A percentile compares a stretch with the other conserved stretches of the same genome.
Conservation (phyloP, 2,888 invertebrate species). For the Erebia epiphron region DNA sequence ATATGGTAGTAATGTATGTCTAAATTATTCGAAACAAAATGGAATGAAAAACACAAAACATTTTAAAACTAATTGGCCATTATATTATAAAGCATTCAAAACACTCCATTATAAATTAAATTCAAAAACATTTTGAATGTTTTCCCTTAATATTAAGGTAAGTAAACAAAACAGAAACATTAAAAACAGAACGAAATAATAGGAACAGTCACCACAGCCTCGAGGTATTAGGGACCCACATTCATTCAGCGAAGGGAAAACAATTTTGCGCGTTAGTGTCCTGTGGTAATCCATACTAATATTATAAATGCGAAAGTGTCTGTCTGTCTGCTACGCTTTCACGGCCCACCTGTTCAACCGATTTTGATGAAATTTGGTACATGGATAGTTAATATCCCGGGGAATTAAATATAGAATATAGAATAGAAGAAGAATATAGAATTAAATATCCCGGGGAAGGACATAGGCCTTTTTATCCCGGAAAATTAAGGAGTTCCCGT, state of each 20-base stretch:
- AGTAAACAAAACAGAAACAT: neutral
- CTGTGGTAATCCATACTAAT: no score
- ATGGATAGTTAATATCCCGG: no score
- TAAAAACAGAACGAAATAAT: neutral
- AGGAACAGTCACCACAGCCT: neutral
- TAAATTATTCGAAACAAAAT: neutral
- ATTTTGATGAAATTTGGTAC: no score
- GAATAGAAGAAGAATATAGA: no score
- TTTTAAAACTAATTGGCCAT: slow-evolving; percentile 8
- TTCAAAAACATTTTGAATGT: neutral
- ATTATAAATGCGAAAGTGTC: neutral
- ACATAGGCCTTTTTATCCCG: no score
- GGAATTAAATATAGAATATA: no score
- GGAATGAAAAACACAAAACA: neutral
- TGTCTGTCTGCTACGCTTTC: no score
- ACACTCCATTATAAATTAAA: neutral
- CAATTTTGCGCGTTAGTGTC: no score
- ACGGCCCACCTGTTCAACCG: no score
- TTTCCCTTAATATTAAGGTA: neutral
- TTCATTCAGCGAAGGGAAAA: neutral
- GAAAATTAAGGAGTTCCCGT: no score
- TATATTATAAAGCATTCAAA: neutral
- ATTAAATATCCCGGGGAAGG: no score
- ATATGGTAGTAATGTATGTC: no score
- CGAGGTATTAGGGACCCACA: slow-evolving; percentile 16